phyloP scores from a whole-genome alignment of 2,113 vertebrate species.

The Pelecanoides urinatrix region DNA sequence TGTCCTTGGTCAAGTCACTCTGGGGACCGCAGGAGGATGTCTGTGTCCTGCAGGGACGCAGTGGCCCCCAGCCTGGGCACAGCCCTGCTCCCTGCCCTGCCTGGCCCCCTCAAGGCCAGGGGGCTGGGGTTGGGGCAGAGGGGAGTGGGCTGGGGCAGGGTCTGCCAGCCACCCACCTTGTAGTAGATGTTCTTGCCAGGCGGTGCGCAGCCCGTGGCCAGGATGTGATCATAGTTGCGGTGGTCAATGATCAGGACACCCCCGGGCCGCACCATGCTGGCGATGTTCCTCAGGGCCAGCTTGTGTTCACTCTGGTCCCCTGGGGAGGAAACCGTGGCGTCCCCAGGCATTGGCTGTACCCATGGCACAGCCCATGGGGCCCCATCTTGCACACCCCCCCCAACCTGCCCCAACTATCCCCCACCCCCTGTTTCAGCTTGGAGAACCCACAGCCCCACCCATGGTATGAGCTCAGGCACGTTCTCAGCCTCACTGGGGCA shows the following conservation, averaged over 20 bases:
- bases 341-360: neutral
- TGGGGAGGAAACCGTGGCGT: neutral
- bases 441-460: neutral
- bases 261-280: conserved; percentile 88
- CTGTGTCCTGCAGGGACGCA: rapidly evolving
- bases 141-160: neutral
- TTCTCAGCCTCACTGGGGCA: neutral
- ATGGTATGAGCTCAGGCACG: neutral
- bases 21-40: conserved; percentile 14
- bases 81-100: neutral
- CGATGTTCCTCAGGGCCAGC: conserved; percentile 91
- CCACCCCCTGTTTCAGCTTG: neutral
- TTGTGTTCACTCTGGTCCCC: conserved; percentile 96
- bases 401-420: no score
- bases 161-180: conserved; percentile 75
- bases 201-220: conserved; percentile 87
- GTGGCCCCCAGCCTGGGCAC: neutral
- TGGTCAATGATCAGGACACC: conserved; percentile 95
- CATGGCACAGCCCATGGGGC: neutral
- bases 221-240: conserved; percentile 95
- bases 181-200: conserved; percentile 98
- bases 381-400: neutral
- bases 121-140: neutral
- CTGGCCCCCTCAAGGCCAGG: rapidly evolving
- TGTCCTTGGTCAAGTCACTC: conserved; percentile 94